Conservation (phyloP, 53 echinoderm and acorn worm species). For the Zoroaster sp. region DNA sequence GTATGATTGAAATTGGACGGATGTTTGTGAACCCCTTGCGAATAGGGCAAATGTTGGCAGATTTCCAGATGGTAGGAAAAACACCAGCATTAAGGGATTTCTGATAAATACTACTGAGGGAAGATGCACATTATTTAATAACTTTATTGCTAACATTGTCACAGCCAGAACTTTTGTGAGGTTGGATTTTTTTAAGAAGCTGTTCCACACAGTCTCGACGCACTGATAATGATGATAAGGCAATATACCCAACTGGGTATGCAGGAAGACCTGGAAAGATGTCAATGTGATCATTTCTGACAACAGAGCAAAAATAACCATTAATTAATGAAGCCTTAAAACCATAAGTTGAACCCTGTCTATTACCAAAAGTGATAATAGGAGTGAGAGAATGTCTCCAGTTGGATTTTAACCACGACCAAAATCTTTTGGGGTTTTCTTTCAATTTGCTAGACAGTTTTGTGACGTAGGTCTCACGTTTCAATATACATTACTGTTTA, state of each 20-base stretch:
- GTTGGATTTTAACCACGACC: too few species aligned
- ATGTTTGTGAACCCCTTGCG: not conserved
- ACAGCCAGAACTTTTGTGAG: not conserved
- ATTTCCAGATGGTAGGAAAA: not conserved
- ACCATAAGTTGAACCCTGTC: too few species aligned
- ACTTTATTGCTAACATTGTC: not conserved
- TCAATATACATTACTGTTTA: too few species aligned
- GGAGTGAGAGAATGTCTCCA: too few species aligned
- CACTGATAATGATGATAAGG: not conserved
- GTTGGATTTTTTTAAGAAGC: not conserved
- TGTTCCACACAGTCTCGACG: not conserved
- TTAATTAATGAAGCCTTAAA: too few species aligned
- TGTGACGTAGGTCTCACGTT: too few species aligned
- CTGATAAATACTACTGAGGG: not conserved
- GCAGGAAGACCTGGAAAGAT: not conserved
- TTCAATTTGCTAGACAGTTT: too few species aligned
- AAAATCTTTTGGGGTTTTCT: too few species aligned
- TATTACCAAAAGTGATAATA: too few species aligned
- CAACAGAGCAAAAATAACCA: too few species aligned
- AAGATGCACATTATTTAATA: not conserved
- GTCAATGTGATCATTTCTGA: not conserved
- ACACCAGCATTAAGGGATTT: not conserved
- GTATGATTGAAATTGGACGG: not conserved
- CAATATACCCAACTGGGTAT: not conserved
- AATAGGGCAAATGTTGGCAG: not conserved